Evolutionary conservation across 2,888 invertebrate species (phyloP), one percentile per base, ranked within the genome.

Genomic region (Euphydryas editha): DNA sequence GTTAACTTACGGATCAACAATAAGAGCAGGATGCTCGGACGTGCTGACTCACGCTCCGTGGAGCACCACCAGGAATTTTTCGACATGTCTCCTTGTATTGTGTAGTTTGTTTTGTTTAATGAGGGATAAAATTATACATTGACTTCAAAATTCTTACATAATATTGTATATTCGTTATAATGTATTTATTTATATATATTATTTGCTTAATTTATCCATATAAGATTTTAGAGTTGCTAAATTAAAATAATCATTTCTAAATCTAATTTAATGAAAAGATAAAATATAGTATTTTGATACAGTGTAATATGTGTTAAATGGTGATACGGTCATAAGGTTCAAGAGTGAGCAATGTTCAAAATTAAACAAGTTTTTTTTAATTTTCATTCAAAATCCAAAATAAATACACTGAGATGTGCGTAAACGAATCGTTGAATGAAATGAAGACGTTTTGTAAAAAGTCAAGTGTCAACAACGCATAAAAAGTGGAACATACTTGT

Each of bases 11-110:
- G 67, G 79, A 80, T 81, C 82, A 77, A 84, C 86, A 84, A 85
- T 84, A 84, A 79, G 80, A 82, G 81, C 85, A 80, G 81, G 82
- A 82, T 81, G 82, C 77, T 64, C 49, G 59, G 61, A 59, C 47
- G 55, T 36, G 75, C 76, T 84, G 82, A 86, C 75, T 86, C 85
- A 86, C 67, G 59, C 64, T 58, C 63, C 59, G 62, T 67, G 54
- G 11, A 36, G n/a, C 54, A 51, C 13, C 49, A 21, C n/a, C 11
- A n/a, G 17, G 54, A 36, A 54, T 54, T 24, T 15, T 51, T 51
- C 51, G 24, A 51, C 8, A 51, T n/a, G 6, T 17, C 36, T 54
- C 17, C 36, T 13, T 54, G 5, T 36, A 30, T 30, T 21, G 13
- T 49, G 18, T 49, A 17, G 30, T 6, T 21, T 15, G 21, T n/a